These are phyloP conservation scores for Lepidothrix coronata DNA, from an alignment of 2,113 vertebrate genomes.

Conservation along the genomic window DNA sequence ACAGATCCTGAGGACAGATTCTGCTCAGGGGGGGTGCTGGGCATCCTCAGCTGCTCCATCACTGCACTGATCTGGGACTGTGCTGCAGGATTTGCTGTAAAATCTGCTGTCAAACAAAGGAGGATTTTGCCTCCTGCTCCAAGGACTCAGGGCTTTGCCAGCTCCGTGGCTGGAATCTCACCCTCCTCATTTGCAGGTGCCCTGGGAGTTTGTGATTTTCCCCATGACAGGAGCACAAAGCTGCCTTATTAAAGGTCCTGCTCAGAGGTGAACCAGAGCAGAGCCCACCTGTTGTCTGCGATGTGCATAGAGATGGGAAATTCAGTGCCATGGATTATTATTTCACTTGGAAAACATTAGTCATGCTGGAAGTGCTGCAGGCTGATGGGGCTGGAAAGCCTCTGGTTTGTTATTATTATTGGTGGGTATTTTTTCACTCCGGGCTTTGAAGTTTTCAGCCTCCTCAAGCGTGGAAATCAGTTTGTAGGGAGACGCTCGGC, in stretches of 20 bases:
- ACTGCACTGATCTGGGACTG: rapidly evolving
- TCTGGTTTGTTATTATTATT: constrained; percentile 6
- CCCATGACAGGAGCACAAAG: rapidly evolving
- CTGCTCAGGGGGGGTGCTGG: neutral
- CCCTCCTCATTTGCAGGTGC: neutral
- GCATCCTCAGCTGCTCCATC: neutral
- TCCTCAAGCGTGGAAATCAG: neutral
- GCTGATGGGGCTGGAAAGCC: neutral
- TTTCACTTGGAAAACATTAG: constrained; percentile 17
- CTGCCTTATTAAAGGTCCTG: neutral
- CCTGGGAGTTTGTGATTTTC: neutral
- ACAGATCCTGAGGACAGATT: rapidly evolving
- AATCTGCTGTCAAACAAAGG: neutral
- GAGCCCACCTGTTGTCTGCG: constrained; percentile 20
- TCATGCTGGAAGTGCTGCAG: constrained; percentile 15
- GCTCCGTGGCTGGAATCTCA: neutral
- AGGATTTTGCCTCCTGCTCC: neutral
- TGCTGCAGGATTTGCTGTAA: neutral
- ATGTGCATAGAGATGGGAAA: neutral
- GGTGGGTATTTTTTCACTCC: neutral
- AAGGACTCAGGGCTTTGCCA: neutral
- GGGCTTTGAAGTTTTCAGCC: constrained; percentile 34
- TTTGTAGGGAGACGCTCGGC: neutral
- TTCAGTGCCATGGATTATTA: neutral
- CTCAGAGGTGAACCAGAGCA: neutral